phyloP scores from a whole-genome alignment of 2,797 vertebrate genomes.

The Pagetopsis macropterus region DNA sequence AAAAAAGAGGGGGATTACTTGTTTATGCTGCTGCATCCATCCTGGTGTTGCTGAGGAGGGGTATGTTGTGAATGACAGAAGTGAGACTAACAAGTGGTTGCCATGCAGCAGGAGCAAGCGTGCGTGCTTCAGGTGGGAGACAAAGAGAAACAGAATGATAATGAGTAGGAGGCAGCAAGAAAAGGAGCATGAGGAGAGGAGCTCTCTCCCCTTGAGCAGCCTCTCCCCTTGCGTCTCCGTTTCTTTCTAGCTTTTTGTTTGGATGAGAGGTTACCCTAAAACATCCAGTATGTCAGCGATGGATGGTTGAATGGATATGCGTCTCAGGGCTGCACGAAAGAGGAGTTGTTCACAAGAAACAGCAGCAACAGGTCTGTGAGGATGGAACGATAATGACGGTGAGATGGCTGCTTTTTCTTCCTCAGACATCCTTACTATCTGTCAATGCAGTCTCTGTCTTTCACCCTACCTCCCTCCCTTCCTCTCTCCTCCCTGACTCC shows the following conservation, averaged over 20 bases:
- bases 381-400: slow-evolving; percentile 76
- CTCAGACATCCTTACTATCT: slow-evolving; percentile 40
- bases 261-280: slow-evolving; percentile 50
- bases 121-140: slow-evolving; percentile 74
- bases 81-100: slow-evolving; percentile 85
- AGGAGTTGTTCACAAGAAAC: slow-evolving; percentile 62
- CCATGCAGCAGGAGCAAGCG: slow-evolving; percentile 78
- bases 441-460: slow-evolving; percentile 67
- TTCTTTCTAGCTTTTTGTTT: slow-evolving; percentile 46
- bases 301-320: slow-evolving; percentile 57
- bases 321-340: slow-evolving; percentile 45
- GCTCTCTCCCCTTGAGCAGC: slow-evolving; percentile 36
- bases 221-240: slow-evolving; percentile 21
- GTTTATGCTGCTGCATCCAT: slow-evolving; percentile 63
- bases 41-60: slow-evolving; percentile 47
- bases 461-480: slow-evolving; percentile 51
- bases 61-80: slow-evolving; percentile 75
- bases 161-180: slow-evolving; percentile 80
- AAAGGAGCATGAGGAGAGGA: slow-evolving; percentile 69
- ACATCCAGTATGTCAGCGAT: slow-evolving; percentile 49
- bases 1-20: slow-evolving; percentile 46
- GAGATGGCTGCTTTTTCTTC: slow-evolving; percentile 65
- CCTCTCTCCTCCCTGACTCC: slow-evolving; percentile 47
- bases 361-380: slow-evolving; percentile 83
- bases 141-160: slow-evolving; percentile 84